Percentiles rank a stretch among this genome's conserved stretches.
Conservation (phyloP, 2,113 vertebrate species). For the Vulpes vulpes region DNA sequence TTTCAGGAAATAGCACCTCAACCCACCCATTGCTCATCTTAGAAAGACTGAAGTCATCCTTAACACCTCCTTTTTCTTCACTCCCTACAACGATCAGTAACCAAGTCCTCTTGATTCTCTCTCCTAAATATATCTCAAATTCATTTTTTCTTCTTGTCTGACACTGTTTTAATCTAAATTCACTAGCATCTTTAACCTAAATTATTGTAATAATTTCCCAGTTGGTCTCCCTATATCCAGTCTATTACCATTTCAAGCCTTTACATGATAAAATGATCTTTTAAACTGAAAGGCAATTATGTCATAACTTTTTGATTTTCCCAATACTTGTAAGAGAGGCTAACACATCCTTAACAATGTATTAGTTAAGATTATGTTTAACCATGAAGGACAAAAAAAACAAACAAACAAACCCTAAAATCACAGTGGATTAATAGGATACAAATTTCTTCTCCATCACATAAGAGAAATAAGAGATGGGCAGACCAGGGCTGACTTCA, state of each 20-base stretch:
- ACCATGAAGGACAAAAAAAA: background rate
- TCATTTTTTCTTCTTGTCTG: slow-evolving; percentile 44
- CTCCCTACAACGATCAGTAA: background rate
- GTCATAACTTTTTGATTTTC: background rate
- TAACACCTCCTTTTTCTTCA: slow-evolving; percentile 9
- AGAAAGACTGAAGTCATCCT: slow-evolving; percentile 23
- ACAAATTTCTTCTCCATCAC: background rate
- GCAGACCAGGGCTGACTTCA: background rate
- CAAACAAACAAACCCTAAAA: background rate
- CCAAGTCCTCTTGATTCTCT: slow-evolving; percentile 4
- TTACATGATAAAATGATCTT: background rate
- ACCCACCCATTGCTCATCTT: slow-evolving; percentile 44
- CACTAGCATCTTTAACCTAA: slow-evolving; percentile 21
- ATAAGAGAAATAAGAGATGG: background rate
- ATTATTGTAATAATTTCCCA: slow-evolving; percentile 10
- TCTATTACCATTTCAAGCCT: background rate
- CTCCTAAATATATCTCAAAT: background rate
- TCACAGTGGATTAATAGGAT: background rate
- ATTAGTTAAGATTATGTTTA: background rate
- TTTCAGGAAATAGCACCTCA: slow-evolving; percentile 57
- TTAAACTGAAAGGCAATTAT: background rate
- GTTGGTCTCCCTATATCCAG: background rate
- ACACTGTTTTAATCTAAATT: slow-evolving; percentile 43
- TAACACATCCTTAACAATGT: background rate
- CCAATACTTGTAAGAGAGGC: background rate